These are phyloP conservation scores for Florisuga fusca DNA, from an alignment of 2,797 vertebrate genomes.

Conservation along the genomic window DNA sequence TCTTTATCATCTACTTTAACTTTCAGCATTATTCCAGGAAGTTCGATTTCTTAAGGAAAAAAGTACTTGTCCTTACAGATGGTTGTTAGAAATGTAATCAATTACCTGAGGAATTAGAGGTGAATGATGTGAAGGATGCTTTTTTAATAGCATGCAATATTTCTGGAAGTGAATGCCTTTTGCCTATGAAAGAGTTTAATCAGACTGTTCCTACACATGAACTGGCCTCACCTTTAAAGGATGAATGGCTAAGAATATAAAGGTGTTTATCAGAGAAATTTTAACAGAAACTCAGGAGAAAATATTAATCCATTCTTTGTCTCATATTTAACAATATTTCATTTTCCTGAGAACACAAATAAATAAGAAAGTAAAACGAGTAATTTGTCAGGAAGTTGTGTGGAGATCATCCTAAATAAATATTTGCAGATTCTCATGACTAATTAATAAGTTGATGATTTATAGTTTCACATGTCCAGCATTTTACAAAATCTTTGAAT, in stretches of 20 bases:
- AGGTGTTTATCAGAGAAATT: background rate
- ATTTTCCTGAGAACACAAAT: background rate
- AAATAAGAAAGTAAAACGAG: background rate
- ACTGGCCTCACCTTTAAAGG: background rate
- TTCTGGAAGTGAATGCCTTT: slow-evolving; percentile 10
- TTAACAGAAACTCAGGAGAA: background rate
- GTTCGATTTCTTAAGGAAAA: background rate
- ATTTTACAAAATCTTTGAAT: background rate
- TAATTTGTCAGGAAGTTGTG: background rate
- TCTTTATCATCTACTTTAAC: background rate
- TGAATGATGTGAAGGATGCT: background rate
- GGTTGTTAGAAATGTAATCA: background rate
- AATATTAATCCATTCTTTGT: background rate
- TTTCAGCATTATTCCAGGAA: background rate
- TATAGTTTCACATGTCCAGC: background rate
- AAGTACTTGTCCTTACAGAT: background rate
- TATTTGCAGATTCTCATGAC: background rate
- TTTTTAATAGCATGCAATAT: background rate
- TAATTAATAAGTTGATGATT: slow-evolving; percentile 28
- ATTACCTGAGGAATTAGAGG: background rate
- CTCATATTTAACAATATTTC: background rate
- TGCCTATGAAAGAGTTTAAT: background rate
- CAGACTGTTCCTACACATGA: background rate
- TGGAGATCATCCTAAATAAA: slow-evolving; percentile 9
- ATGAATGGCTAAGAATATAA: background rate